These are phyloP conservation scores for Orchestia grillus DNA, from an alignment of 1,140 invertebrate genomes.

Conservation along the genomic window DNA sequence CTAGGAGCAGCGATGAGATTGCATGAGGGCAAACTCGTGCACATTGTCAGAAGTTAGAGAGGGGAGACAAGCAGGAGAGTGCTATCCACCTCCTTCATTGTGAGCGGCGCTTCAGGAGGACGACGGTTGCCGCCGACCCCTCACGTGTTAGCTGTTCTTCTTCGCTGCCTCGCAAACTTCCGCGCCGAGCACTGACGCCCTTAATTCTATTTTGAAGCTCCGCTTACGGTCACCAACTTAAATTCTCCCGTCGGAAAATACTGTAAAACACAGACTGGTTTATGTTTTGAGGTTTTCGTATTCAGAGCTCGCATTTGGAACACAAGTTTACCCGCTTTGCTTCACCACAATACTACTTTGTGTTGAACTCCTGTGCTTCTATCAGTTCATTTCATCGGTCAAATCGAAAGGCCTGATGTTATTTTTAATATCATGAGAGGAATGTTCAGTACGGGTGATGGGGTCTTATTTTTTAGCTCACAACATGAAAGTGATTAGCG, in stretches of 20 bases:
- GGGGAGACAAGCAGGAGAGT: slow-evolving; percentile 6
- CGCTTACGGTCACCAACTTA: neutral
- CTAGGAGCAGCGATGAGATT: slow-evolving; percentile 1
- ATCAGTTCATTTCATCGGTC: neutral
- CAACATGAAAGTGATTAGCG: neutral
- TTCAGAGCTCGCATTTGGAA: neutral
- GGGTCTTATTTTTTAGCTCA: too few species aligned
- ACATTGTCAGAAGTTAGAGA: slow-evolving; percentile 47
- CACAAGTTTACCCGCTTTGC: too few species aligned
- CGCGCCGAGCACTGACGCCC: neutral
- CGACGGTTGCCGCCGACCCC: neutral
- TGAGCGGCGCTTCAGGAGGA: neutral
- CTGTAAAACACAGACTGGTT: neutral
- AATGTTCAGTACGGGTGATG: too few species aligned
- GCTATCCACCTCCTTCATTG: slow-evolving; percentile 7
- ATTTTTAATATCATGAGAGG: too few species aligned
- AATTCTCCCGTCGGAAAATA: neutral
- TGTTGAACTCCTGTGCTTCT: neutral
- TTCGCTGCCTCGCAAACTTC: neutral
- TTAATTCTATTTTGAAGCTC: neutral
- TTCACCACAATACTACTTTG: too few species aligned
- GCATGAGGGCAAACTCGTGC: slow-evolving; percentile 22
- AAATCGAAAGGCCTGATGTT: too few species aligned
- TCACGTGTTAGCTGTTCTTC: neutral
- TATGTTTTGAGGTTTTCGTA: neutral